Conservation (phyloP, 2,113 vertebrate genomes). For the Ammodytes marinus region DNA sequence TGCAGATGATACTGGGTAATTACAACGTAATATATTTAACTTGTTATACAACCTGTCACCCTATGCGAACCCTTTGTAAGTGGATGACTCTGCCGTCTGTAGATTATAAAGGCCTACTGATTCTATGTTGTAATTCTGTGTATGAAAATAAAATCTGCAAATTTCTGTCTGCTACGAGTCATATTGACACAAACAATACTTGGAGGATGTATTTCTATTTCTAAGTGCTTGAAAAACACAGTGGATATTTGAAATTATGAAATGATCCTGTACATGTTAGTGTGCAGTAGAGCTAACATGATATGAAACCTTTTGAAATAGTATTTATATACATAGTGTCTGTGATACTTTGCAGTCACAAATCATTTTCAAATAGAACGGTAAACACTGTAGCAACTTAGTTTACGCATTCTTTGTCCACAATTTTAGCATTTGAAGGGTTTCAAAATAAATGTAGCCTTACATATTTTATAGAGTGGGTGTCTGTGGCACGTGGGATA, state of each 20-base stretch:
- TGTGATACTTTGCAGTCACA: no score
- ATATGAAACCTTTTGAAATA: no score
- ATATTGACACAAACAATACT: neutral
- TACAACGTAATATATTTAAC: constrained; percentile 28
- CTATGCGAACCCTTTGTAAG: neutral
- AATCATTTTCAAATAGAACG: no score
- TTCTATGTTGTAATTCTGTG: constrained; percentile 36
- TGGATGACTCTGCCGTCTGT: neutral
- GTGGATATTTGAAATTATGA: neutral
- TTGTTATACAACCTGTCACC: constrained; percentile 4
- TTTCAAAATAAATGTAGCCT: no score
- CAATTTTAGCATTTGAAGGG: no score
- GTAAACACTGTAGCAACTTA: no score
- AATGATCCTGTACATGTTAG: no score
- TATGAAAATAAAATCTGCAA: constrained; percentile 49
- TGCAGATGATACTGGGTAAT: constrained; percentile 22
- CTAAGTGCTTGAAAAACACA: neutral
- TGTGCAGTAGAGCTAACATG: no score
- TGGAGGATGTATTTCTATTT: neutral
- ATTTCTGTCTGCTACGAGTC: neutral
- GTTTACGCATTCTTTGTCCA: no score
- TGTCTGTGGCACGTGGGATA: no score
- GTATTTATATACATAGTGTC: no score
- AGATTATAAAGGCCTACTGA: constrained; percentile 12
- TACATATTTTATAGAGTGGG: no score